These are phyloP conservation scores for Pelodiscus sinensis DNA, from an alignment of 2,113 vertebrate species.

Conservation along the genomic window DNA sequence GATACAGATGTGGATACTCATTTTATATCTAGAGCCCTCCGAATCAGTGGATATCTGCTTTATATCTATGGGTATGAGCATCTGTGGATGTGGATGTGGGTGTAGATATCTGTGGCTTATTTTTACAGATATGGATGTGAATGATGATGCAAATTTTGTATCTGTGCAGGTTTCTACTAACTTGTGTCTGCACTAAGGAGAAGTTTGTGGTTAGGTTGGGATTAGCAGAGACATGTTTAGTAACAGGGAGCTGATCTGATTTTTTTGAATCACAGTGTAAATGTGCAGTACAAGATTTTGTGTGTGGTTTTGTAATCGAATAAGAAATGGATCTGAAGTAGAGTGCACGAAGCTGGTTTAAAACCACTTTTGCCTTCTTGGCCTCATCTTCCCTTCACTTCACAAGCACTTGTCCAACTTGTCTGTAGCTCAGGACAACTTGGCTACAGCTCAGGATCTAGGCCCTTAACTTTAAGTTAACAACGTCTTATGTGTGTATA, in stretches of 20 bases:
- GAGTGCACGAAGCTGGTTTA: neutral
- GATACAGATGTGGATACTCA: too few relatives aligned
- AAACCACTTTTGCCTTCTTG: neutral
- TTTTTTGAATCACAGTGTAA: neutral
- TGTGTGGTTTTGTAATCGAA: neutral
- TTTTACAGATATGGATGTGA: too few relatives aligned
- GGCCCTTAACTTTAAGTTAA: neutral
- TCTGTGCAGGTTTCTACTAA: neutral
- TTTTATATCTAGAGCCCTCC: too few relatives aligned
- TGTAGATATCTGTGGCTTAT: too few relatives aligned
- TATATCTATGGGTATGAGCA: too few relatives aligned
- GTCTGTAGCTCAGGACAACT: neutral
- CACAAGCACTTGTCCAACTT: neutral
- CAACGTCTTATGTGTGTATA: accelerated
- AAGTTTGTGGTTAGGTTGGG: neutral
- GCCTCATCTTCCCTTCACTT: neutral
- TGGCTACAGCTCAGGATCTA: neutral
- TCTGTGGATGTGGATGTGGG: too few relatives aligned
- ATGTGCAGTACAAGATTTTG: neutral
- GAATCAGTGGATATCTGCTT: too few relatives aligned
- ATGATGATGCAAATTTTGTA: too few relatives aligned
- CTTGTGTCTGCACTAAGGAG: neutral
- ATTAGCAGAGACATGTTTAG: neutral
- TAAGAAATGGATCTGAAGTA: neutral
- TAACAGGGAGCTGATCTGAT: neutral